Conservation (phyloP, 1,140 invertebrate genomes). For the Cyphomyrmex costatus region DNA sequence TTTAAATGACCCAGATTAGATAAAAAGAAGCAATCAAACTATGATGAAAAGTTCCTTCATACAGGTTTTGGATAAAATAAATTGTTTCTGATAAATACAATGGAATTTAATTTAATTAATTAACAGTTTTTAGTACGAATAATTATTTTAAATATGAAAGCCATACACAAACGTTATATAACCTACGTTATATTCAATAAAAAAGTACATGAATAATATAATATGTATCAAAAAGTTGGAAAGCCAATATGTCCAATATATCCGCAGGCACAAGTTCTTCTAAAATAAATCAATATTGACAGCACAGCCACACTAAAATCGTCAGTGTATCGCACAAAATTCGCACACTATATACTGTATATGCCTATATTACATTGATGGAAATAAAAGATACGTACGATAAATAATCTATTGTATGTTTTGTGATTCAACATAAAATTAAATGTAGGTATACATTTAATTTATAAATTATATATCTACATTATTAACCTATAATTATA, state of each 20-base stretch:
- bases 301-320: constrained; percentile 48
- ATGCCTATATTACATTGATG: neutral
- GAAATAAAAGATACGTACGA: constrained; percentile 11
- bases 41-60: constrained; percentile 20
- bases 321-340: constrained; percentile 28
- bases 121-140: neutral
- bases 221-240: constrained; percentile 34
- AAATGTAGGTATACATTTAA: neutral
- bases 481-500: constrained; percentile 2
- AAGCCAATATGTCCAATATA: constrained; percentile 59
- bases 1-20: constrained; percentile 36
- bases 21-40: constrained; percentile 18
- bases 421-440: neutral
- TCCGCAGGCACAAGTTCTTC: constrained; percentile 16
- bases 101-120: constrained; percentile 4
- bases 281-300: constrained; percentile 65
- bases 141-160: neutral
- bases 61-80: neutral
- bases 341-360: neutral
- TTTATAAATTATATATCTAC: neutral
- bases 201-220: constrained; percentile 27
- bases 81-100: neutral
- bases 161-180: neutral
- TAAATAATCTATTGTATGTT: neutral
- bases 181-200: constrained; percentile 6